Percentiles rank a stretch among this genome's conserved stretches.
phyloP scores from a whole-genome alignment of 1,140 invertebrate species.

The Caenorhabditis tropicalis region DNA sequence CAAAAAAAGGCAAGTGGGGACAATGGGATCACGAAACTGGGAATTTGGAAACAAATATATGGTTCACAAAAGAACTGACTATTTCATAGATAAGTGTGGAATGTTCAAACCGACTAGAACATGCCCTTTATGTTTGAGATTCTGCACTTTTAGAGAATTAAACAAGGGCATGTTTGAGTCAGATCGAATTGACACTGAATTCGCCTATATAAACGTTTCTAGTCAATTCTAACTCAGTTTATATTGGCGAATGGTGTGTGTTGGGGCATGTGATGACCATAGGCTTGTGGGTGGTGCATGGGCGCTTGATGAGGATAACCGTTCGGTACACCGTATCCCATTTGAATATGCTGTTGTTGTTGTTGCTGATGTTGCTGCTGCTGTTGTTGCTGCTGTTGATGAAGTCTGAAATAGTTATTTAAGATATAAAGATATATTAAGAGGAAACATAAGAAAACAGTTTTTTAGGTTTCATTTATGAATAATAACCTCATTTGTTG shows the following conservation, averaged over 20 bases:
- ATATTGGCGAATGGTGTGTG: constrained; percentile 9
- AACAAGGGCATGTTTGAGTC: too few relatives aligned
- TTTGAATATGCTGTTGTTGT: neutral
- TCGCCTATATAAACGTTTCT: too few relatives aligned
- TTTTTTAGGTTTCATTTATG: too few relatives aligned
- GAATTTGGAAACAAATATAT: neutral
- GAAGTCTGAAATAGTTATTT: neutral
- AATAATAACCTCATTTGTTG: neutral
- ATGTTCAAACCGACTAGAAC: neutral
- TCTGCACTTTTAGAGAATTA: too few relatives aligned
- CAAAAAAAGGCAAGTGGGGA: neutral
- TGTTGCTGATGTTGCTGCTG: neutral
- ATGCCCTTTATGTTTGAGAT: too few relatives aligned
- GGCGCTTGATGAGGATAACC: neutral
- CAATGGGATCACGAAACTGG: neutral
- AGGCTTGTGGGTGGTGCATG: neutral
- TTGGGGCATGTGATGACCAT: neutral
- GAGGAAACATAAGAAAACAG: too few relatives aligned
- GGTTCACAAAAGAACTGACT: neutral
- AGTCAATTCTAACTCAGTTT: neutral
- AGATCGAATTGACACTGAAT: too few relatives aligned
- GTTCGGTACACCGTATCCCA: constrained; percentile 15
- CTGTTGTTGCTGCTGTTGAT: constrained; percentile 5
- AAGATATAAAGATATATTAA: neutral
- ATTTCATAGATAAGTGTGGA: neutral